Base-by-base conservation (phyloP, 37 sponge, comb jelly and placozoan species). In the Cliona cf. orientalis region DNA sequence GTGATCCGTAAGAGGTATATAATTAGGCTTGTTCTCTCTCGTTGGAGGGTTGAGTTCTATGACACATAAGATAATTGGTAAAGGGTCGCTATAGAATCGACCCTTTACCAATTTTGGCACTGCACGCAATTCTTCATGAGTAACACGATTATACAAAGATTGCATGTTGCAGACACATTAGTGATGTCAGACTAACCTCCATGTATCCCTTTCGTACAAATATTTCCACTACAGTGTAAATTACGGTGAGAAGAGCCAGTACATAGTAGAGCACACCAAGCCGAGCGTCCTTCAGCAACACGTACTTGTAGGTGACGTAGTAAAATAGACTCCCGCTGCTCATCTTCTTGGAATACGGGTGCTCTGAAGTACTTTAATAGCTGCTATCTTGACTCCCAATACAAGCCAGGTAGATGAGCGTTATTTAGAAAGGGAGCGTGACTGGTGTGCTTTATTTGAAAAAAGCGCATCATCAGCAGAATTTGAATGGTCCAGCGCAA, bases 291-390 rank as follows among this genome's bases (percentile, higher is more conserved):
- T 71, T 79, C 42, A 95, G 66, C 22, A 78, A 58, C 6, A 88
- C 91, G 69, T 91, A 91, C 81, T 95, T 95, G 66, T 87, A 91
- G 1, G 95, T 95, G 11, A 85, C 89, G 82, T 91, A 95, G 76
- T 84, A 35, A 0, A 94, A 31, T 25, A 80, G 31, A 29, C 36
- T 4, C 22, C 53, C n/a, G n/a, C n/a, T n/a, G n/a, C n/a, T n/a
- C n/a, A n/a, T n/a, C n/a, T n/a, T n/a, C n/a, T n/a, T n/a, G n/a
- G n/a, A n/a, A n/a, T n/a, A n/a, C n/a, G n/a, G n/a, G n/a, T n/a
- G n/a, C n/a, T n/a, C n/a, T n/a, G n/a, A n/a, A n/a, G n/a, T n/a
- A n/a, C n/a, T n/a, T n/a, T n/a, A n/a, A n/a, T n/a, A n/a, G n/a
- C n/a, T n/a, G n/a, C n/a, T n/a, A n/a, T n/a, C n/a, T n/a, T n/a